Evolutionary conservation across 92 coral and sea anemone species (phyloP), one percentile per base, ranked within the genome.

Genomic region (Virgularia gustaviana): DNA sequence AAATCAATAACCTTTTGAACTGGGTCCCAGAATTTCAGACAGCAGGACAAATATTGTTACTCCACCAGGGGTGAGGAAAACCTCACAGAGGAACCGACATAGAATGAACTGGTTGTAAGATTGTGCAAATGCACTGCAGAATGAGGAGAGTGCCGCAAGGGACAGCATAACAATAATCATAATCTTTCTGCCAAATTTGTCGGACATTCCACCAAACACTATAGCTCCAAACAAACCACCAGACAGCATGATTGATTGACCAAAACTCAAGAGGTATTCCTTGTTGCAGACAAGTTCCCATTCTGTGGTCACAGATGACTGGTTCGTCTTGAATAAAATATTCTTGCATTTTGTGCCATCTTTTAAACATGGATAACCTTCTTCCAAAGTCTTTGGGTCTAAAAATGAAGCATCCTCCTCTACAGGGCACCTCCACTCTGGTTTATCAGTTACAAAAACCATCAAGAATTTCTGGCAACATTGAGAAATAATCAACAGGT

Each of bases 1-100:
- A n/a, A n/a, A n/a, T n/a, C n/a, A n/a, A n/a, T n/a, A n/a, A 91
- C 97, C 97, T 82, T 91, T 70, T 49, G 80, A 84, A 0, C 82
- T 36, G 9, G 85, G 86, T 1, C 97, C 97, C 39, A 89, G 85
- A 6, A 83, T 73, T 66, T 91, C 97, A 10, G 97, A 89, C 4
- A 89, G 63, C 74, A 88, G 59, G 16, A 91, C 96, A 62, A 83
- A 91, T 37, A 70, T 22, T 4, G 87, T 76, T 5, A 87, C 70
- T 4, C 89, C 82, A 20, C 74, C 74, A 13, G 96, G 96, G 8
- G 91, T 95, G 7, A 73, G 79, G 59, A 88, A 76, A 22, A 89
- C 70, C 32, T 91, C 97, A 15, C 84, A 76, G 5, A 84, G 16
- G 49, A 86, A 84, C 20, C 96, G 85, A 24, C 86, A 63, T 15